Base-by-base conservation (phyloP, 1,140 invertebrate genomes). In the Meloidogyne chitwoodi region DNA sequence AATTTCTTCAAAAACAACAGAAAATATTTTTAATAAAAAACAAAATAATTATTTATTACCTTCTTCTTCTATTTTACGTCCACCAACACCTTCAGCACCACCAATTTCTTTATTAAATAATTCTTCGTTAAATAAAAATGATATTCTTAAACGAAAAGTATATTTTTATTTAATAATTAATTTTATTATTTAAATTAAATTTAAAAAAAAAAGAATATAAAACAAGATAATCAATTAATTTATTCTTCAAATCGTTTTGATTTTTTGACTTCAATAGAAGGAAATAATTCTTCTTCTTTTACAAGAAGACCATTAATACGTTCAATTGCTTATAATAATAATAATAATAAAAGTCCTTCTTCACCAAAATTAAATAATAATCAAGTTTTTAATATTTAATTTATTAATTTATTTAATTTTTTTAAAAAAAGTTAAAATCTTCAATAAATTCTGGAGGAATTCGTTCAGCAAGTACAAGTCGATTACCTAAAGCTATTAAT, bases 61-160 rank as follows among this genome's bases (percentile, higher is more conserved):
- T 44, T 44, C 41, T 75, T 38, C 74, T 6, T 26, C 64, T n/a
- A 26, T 24, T n/a, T 29, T 29, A 38, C 72, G 41, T 34, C 27
- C 44, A 38, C 75, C 62, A 22, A 77, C 44, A 62, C 76, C 76
- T 66, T 68, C 76, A 27, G 76, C 75, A 31, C 76, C 76, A 16
- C 76, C 76, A 26, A 68, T 74, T 19, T 70, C 66, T 19, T 26
- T 76, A 16, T 22, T 75, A 24, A 71, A 76, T 76, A 63, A 56
- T 62, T 34, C 66, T 29, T 27, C 24, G 3, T 6, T 76, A 12
- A 44, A 1, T 62, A 71, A 16, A 31, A 68, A 2, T 65, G 31
- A 5, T 41, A 76, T 61, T 66, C n/a, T n/a, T n/a, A n/a, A n/a
- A n/a, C n/a, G n/a, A n/a, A n/a, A n/a, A n/a, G n/a, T n/a, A n/a